phyloP scores from a whole-genome alignment of 2,797 vertebrate species.

The Trichosurus vulpecula region DNA sequence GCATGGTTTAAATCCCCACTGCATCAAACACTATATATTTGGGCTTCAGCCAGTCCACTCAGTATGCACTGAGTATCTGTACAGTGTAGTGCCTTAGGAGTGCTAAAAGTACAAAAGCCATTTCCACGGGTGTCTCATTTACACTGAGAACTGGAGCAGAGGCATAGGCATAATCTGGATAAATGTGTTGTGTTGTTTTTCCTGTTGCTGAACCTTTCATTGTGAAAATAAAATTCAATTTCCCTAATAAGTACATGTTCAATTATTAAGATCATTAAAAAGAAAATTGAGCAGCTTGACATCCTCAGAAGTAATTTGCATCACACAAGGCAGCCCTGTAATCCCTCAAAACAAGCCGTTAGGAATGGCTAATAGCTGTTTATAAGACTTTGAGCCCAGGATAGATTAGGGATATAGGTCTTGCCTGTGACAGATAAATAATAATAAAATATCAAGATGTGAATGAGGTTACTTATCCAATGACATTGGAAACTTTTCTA shows the following conservation, averaged over 20 bases:
- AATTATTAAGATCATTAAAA: slow-evolving; percentile 31
- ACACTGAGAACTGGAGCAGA: neutral
- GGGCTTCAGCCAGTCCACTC: neutral
- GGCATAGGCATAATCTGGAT: neutral
- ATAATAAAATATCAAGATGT: neutral
- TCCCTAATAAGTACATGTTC: neutral
- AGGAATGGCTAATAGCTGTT: neutral
- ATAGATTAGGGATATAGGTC: slow-evolving; percentile 6
- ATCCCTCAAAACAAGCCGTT: slow-evolving; percentile 1
- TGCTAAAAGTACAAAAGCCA: neutral
- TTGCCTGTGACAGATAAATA: slow-evolving; percentile 38
- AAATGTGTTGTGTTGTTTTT: neutral
- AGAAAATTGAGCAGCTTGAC: slow-evolving; percentile 16
- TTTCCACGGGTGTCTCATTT: neutral
- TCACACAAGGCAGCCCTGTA: neutral
- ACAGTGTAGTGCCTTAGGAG: neutral
- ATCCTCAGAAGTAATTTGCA: slow-evolving; percentile 21
- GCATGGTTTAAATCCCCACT: neutral
- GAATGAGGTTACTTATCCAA: slow-evolving; percentile 10
- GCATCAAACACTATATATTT: neutral
- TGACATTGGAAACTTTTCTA: slow-evolving; percentile 10
- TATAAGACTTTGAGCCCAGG: neutral
- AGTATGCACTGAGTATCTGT: neutral
- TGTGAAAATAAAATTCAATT: slow-evolving; percentile 41
- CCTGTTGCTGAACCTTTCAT: neutral